phyloP scores from a whole-genome alignment of 1,140 invertebrate species.

The Drosophila sturtevanti region DNA sequence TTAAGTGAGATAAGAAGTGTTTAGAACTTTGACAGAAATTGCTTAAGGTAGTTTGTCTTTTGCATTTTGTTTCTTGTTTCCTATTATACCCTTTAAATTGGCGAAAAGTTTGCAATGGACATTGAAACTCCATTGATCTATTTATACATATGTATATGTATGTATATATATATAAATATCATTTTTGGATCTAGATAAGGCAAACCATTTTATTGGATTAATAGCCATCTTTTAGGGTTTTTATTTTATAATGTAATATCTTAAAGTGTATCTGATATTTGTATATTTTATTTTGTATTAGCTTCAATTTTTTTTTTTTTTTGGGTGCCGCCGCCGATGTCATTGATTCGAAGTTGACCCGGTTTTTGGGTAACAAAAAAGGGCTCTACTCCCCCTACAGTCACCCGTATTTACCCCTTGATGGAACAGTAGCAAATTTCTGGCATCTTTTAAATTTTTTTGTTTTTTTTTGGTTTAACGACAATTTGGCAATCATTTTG shows the following conservation, averaged over 20 bases:
- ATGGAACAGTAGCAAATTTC: conserved; percentile 15
- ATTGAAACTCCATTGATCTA: too few relatives aligned
- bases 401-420: not conserved
- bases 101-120: not conserved
- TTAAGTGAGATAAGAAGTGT: conserved; percentile 45
- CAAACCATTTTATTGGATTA: too few relatives aligned
- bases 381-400: conserved; percentile 22
- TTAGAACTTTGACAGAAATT: conserved; percentile 53
- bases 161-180: too few relatives aligned
- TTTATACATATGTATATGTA: too few relatives aligned
- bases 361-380: conserved; percentile 44
- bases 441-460: conserved; percentile 22
- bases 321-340: conserved; percentile 56
- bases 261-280: conserved; percentile 27
- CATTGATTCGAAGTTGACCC: conserved; percentile 42
- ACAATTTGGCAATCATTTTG: conserved; percentile 76
- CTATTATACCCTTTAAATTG: not conserved
- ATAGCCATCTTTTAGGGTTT: too few relatives aligned
- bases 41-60: not conserved
- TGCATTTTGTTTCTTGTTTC: too few relatives aligned
- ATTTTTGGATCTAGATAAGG: too few relatives aligned
- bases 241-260: not conserved
- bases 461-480: not conserved
- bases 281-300: not conserved
- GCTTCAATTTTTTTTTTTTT: conserved; percentile 37